phyloP scores from a whole-genome alignment of 2,113 vertebrate species.

The Grammomys surdaster region DNA sequence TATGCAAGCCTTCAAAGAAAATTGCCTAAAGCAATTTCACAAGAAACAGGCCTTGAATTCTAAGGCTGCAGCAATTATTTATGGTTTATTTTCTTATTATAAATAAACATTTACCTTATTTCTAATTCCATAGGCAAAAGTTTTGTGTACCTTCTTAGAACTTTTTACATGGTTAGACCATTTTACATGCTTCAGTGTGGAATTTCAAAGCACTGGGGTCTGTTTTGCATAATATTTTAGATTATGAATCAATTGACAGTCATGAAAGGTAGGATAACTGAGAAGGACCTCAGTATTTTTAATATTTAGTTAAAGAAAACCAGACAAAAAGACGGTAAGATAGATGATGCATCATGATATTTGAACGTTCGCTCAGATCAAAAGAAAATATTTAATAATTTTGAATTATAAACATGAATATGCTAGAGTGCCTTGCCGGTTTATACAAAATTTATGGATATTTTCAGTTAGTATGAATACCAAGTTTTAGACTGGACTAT shows the following conservation, averaged over 20 bases:
- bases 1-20: conserved; percentile 46
- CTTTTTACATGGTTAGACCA: background rate
- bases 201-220: background rate
- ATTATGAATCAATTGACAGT: rapidly evolving
- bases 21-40: conserved; percentile 49
- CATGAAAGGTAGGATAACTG: background rate
- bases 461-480: rapidly evolving
- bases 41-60: conserved; percentile 47
- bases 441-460: background rate
- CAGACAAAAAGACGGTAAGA: background rate
- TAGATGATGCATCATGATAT: background rate
- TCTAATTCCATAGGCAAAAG: background rate
- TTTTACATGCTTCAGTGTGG: background rate
- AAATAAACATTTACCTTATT: conserved; percentile 42
- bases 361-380: background rate
- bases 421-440: background rate
- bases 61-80: conserved; percentile 38
- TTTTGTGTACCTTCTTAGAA: background rate
- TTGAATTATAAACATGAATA: background rate
- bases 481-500: background rate
- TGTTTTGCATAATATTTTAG: background rate
- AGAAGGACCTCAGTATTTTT: background rate
- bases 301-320: background rate
- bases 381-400: background rate
- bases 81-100: conserved; percentile 37